Evolutionary conservation across 2,888 invertebrate species (phyloP), one percentile per base, ranked within the genome.

Genomic region (Conus canariensis): DNA sequence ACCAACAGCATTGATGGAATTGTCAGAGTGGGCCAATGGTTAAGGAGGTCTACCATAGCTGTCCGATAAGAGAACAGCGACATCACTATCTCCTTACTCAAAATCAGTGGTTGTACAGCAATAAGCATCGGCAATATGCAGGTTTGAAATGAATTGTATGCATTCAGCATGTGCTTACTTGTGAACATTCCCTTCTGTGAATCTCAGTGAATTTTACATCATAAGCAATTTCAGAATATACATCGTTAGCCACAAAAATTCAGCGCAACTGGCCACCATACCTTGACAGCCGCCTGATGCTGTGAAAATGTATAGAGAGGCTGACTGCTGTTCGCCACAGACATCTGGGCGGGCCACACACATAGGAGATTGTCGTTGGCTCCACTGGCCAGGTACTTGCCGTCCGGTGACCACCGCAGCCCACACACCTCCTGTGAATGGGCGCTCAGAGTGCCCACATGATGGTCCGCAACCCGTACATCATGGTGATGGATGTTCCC

Each of bases 291-390:
- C 80, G 96, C 96, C 90, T 95, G 95, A 93, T 97, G 96, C 91
- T 96, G 94, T 45, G 96, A 95, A 91, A 95, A 96, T 87, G 97
- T 97, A 0, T 97, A 97, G 93, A 98, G 97, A 16, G 97, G 94
- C 16, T 93, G 92, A 45, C 90, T 58, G 12, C 88, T 90, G 9
- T 92, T 82, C 90, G 86, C 64, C 89, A 90, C 70, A 87, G 91
- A 16, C 96, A 92, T 90, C 70, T 94, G 92, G 16, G 94, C 85
- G 94, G 93, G 90, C 99, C 99, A 99, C 90, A 99, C 98, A 96
- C 99, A 98, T 8, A 99, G 97, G 92, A 98, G 97, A 96, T 99
- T 99, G 96, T 99, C 99, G 95, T 99, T 99, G 87, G 99, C 99
- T 74, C 99, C 99, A 88, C 99, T 99, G 1, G 99, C 99, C 91